Conservation (phyloP, 92 coral and sea anemone genomes). For the Palythoa grandis region DNA sequence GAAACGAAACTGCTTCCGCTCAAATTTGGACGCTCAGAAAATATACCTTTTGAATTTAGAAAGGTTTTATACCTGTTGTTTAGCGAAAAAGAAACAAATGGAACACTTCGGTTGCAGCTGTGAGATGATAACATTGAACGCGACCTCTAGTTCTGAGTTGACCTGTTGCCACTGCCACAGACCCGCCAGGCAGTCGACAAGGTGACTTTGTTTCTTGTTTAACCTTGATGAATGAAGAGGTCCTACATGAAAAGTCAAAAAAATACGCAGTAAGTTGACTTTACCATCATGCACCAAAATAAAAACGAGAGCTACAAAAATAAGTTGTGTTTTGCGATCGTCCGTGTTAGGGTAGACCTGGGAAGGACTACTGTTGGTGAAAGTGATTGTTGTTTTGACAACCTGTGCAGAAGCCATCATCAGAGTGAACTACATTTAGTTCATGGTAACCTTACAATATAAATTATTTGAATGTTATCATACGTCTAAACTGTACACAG, state of each 20-base stretch:
- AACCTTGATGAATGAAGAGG: slow-evolving; percentile 11
- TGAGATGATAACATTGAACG: slow-evolving; percentile 64
- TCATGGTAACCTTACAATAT: too few species aligned
- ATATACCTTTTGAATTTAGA: too few species aligned
- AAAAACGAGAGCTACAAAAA: too few species aligned
- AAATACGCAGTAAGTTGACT: too few species aligned
- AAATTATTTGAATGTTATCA: too few species aligned
- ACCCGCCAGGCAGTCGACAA: slow-evolving; percentile 65
- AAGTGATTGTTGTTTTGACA: too few species aligned
- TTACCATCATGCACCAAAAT: too few species aligned
- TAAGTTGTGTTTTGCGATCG: background rate
- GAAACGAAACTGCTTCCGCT: too few species aligned
- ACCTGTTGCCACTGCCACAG: slow-evolving; percentile 73
- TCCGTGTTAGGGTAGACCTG: background rate
- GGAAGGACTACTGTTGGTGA: background rate
- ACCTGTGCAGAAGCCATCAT: too few species aligned
- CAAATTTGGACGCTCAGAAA: too few species aligned
- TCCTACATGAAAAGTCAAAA: background rate
- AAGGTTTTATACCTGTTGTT: slow-evolving; percentile 56
- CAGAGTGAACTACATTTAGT: too few species aligned
- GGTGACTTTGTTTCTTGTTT: slow-evolving; percentile 32
- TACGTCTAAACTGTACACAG: too few species aligned
- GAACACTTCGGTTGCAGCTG: slow-evolving; percentile 71
- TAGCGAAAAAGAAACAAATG: slow-evolving; percentile 69
- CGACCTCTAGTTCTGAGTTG: slow-evolving; percentile 66